A percentile compares a stretch with the other conserved stretches of the same genome.
phyloP scores from a whole-genome alignment of 2,113 vertebrate genomes.

The Nanger granti region DNA sequence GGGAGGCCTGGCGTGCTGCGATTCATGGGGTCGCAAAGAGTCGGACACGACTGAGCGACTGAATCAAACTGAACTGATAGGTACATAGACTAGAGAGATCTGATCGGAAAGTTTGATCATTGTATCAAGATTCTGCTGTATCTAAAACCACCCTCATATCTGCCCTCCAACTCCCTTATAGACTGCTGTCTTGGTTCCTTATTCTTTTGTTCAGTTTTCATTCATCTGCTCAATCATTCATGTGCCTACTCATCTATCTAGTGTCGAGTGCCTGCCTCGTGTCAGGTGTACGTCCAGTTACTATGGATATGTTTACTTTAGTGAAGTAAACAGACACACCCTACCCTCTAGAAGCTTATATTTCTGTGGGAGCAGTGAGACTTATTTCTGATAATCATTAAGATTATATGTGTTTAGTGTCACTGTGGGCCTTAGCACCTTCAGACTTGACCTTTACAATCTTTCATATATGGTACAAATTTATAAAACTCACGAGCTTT shows the following conservation, averaged over 20 bases:
- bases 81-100: not conserved
- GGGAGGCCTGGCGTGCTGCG: too few species aligned
- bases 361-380: not conserved
- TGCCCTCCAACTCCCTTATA: not conserved
- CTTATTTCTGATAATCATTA: not conserved
- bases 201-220: not conserved
- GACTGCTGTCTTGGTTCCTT: not conserved
- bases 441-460: not conserved
- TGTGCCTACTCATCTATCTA: not conserved
- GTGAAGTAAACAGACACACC: not conserved
- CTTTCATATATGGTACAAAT: not conserved
- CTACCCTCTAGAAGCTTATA: not conserved
- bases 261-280: not conserved
- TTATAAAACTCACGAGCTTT: not conserved
- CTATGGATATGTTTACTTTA: not conserved
- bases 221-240: not conserved
- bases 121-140: not conserved
- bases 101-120: not conserved
- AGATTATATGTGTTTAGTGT: not conserved
- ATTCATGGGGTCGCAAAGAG: too few species aligned
- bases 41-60: too few species aligned
- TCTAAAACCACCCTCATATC: not conserved
- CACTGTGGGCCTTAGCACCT: not conserved
- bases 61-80: not conserved
- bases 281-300: not conserved